Evolutionary conservation across 2,113 vertebrate species (phyloP), one percentile per base, ranked within the genome.

Genomic region (Lamprotornis superbus): DNA sequence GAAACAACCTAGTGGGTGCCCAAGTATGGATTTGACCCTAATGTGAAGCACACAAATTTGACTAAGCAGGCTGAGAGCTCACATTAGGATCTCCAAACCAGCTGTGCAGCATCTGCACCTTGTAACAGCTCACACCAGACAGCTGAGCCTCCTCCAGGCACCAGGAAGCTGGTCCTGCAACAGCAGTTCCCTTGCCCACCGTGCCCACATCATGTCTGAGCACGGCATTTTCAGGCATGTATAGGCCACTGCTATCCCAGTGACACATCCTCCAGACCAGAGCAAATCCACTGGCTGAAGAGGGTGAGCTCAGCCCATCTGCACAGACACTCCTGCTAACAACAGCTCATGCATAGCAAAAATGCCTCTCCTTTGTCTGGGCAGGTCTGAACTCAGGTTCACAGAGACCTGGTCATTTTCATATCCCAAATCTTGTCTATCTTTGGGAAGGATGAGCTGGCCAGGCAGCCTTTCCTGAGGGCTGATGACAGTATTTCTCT

Each of bases 371-470:
- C 49, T 65, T 56, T 73, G 53, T n/a, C 76, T 2, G 3, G 86
- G 68, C 93, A 88, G 19, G 91, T 60, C 53, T 83, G 61, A 93
- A 60, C 59, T 80, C 67, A 12, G 75, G 71, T 53, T 76, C 30
- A 56, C 0, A 0, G 70, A 83, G 67, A 86, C 19, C 11, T 33
- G 49, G 37, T 17, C n/a, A 21, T 47, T 85, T 92, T 71, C 27
- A 11, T 37, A 80, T 80, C n/a, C 19, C 31, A 60, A 33, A 57
- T 71, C 52, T 63, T 0, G 0, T 55, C 61, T 44, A 39, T 67
- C 77, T 85, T 6, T 12, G 11, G 11, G 9, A 89, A 64, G 78
- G 56, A 60, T n/a, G 21, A 94, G 52, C 47, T 80, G 89, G 47
- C 40, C 7, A 4, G 25, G 49, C 47, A 94, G 56, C 24, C 35